Base-by-base conservation (phyloP, 35 echinoderm and acorn worm species). In the Heliocidaris tuberculata region DNA sequence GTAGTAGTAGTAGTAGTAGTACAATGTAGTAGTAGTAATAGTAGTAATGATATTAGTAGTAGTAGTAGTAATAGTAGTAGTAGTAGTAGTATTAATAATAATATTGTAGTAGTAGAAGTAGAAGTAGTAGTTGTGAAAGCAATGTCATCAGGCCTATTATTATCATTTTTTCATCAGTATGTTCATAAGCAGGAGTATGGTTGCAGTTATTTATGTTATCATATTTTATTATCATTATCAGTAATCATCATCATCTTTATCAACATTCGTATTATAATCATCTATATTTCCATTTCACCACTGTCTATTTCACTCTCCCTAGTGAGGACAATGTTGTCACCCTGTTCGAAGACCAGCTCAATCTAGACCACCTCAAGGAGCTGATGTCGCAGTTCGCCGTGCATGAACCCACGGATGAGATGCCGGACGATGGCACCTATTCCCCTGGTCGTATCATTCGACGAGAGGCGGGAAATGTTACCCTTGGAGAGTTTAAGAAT, bases 301-400 rank as follows among this genome's bases (percentile, higher is more conserved):
- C 27, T 27, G 2, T n/a, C 27, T 10, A 7, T 89, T n/a, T 89
- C 30, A n/a, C 32, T 17, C 13, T 85, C 27, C 24, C 29, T 49
- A 89, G 94, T 2, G 94, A 89, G 49, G 60, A 49, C 19, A 21
- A 48, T 12, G 49, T 86, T 31, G 86, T 89, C 21, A 90, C 50
- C 48, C 50, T 93, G 16, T 99, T 99, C 92, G 98, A 99, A 71
- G 98, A 99, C 60, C 95, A 96, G n/a, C 97, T 99, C 35, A 97
- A 99, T n/a, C 97, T 99, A 0, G 95, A 97, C 86, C 98, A 99
- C 94, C 94, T 99, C 27, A 96, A 99, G 91, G 94, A 85, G 94
- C 90, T 99, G 88, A 99, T 99, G 98, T 52, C 52, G 49, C 94
- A 95, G 95, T 99, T 99, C 92, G 96, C 94, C 54, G 61, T 50